Evolutionary conservation across 2,888 invertebrate species (phyloP), one percentile per base, ranked within the genome.

Genomic region (Anarsia innoxiella): DNA sequence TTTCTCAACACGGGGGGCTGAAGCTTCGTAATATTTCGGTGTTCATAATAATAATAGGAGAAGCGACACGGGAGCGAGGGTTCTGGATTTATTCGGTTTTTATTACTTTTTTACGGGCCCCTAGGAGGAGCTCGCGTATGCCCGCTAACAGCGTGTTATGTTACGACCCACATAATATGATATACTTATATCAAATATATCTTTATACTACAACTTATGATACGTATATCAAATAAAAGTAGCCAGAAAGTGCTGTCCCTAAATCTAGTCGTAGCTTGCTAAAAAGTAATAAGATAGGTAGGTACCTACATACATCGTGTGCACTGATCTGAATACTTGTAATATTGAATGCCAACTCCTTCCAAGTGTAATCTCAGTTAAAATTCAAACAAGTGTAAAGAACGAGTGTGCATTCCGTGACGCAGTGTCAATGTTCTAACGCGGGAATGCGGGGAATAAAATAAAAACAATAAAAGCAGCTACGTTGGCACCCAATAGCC

Each of bases 41-140:
- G 73, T 73, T 75, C 73, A 73, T 76, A 75, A 77, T 79, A 74
- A 77, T 77, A 73, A 72, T 64, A 70, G 66, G 58, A 65, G 70
- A 57, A 55, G 66, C 65, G 67, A 66, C 69, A 62, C 53, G 48
- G 62, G 72, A 71, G 52, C 38, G 51, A 36, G 64, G 67, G 68
- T 56, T 42, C 51, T 55, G 75, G 79, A 82, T 82, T 80, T 82
- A 82, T 82, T 74, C 61, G 59, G 59, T 66, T 83, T 83, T 83
- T 83, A 83, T 82, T 82, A 79, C 83, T 71, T 79, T 82, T 83
- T 80, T 79, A 79, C 74, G 80, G 68, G 64, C 52, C 61, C 61
- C 63, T 49, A 56, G 55, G 65, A 66, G 59, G 59, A 35, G 28
- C 35, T 58, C 58, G 54, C 54, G 54, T 56, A 53, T 49, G 44